These are phyloP conservation scores for Meiosimyza decipiens DNA, from an alignment of 2,888 invertebrate species.

Conservation along the genomic window DNA sequence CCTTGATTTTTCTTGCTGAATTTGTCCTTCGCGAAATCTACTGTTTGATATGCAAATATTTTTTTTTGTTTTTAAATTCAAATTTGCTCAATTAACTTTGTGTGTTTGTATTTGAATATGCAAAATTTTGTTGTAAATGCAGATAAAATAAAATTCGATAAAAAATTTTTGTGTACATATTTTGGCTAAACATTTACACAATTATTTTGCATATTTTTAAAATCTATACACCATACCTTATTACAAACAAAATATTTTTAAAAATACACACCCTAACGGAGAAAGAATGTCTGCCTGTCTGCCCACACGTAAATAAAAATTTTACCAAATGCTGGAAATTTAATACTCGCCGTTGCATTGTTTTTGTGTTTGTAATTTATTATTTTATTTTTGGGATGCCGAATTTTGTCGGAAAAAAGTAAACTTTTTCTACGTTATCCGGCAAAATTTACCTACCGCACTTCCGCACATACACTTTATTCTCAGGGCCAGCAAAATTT, in stretches of 20 bases:
- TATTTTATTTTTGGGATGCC: too few species aligned
- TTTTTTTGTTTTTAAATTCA: too few species aligned
- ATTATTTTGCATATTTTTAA: constrained; percentile 9
- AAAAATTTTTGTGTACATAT: neutral
- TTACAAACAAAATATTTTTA: neutral
- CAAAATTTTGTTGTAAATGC: neutral
- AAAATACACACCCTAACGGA: neutral
- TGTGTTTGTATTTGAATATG: neutral
- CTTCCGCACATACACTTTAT: too few species aligned
- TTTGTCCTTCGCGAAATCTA: too few species aligned
- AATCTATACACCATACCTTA: neutral
- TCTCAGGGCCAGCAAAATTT: too few species aligned
- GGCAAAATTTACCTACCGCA: too few species aligned
- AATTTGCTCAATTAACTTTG: too few species aligned
- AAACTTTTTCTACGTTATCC: too few species aligned
- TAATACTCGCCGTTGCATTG: neutral
- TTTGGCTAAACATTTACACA: constrained; percentile 4
- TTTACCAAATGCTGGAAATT: constrained; percentile 1
- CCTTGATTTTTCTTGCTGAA: too few species aligned
- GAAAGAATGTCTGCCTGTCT: neutral
- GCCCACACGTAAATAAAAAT: neutral
- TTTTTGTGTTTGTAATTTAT: neutral
- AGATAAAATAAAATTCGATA: neutral
- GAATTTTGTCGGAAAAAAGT: too few species aligned
- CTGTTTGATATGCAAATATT: too few species aligned